These are phyloP conservation scores for Polia nebulosa DNA, from an alignment of 2,888 invertebrate genomes.

Conservation along the genomic window DNA sequence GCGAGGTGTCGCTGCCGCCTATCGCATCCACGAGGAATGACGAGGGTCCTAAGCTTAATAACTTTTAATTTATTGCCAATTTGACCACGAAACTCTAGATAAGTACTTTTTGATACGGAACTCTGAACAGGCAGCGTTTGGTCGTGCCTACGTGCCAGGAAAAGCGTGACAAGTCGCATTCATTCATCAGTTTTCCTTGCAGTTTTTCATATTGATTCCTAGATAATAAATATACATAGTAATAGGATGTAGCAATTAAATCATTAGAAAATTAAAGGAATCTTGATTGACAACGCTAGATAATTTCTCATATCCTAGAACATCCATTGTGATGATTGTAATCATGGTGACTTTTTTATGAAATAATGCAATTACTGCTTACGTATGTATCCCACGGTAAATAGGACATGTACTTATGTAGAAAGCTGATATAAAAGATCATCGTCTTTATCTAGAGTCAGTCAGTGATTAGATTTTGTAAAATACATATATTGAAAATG, in stretches of 20 bases:
- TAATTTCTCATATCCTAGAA: conserved; percentile 52
- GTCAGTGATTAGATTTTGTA: conserved; percentile 47
- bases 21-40: no score
- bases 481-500: conserved; percentile 59
- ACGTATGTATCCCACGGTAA: conserved; percentile 43
- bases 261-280: conserved; percentile 31
- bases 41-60: no score
- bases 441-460: conserved; percentile 5
- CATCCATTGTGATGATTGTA: conserved; percentile 39
- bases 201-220: conserved; percentile 29
- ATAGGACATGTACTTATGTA: conserved; percentile 4
- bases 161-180: not conserved
- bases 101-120: no score
- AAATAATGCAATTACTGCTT: conserved; percentile 30
- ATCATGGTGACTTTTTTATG: conserved; percentile 46
- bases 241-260: conserved; percentile 39
- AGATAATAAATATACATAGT: not conserved
- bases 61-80: no score
- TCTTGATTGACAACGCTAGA: conserved; percentile 47
- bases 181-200: conserved; percentile 1
- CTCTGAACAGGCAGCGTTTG: no score
- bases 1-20: no score
- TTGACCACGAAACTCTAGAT: no score
- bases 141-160: not conserved
- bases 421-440: conserved; percentile 52